A percentile compares a stretch with the other conserved stretches of the same genome.
These are phyloP conservation scores for Microdon myrmicae DNA, from an alignment of 2,888 invertebrate genomes.

Conservation along the genomic window DNA sequence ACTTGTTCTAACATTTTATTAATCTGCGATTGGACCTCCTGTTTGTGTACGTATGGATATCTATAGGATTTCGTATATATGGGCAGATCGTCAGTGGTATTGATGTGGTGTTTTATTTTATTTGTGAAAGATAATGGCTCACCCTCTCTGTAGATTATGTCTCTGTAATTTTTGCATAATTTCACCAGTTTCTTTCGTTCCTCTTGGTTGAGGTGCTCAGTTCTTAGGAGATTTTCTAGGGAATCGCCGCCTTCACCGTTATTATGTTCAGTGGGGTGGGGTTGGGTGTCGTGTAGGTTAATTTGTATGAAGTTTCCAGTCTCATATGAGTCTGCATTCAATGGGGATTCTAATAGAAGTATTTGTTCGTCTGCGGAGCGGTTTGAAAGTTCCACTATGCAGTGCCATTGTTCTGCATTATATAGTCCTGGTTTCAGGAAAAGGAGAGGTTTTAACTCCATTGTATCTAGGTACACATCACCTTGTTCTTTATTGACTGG, in stretches of 20 bases:
- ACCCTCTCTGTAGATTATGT: constrained; percentile 19
- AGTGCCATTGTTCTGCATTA: too few relatives aligned
- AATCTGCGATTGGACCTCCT: constrained; percentile 2
- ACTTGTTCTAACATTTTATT: constrained; percentile 9
- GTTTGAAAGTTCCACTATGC: constrained; percentile 26
- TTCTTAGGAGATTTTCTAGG: neutral
- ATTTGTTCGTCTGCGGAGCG: constrained; percentile 10
- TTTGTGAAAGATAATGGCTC: constrained; percentile 33
- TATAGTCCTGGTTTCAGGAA: too few relatives aligned
- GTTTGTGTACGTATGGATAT: constrained; percentile 9
- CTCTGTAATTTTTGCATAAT: constrained; percentile 32
- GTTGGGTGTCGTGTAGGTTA: too few relatives aligned
- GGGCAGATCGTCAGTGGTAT: constrained; percentile 2
- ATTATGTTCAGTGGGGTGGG: too few relatives aligned
- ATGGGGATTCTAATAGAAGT: constrained; percentile 27
- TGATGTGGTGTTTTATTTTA: constrained; percentile 29
- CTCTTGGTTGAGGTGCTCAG: constrained; percentile 5
- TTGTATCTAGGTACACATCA: constrained; percentile 15
- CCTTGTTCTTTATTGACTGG: constrained; percentile 31
- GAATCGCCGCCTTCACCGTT: too few relatives aligned
- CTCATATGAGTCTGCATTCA: constrained; percentile 8
- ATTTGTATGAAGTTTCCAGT: constrained; percentile 7
- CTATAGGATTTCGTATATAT: constrained; percentile 4
- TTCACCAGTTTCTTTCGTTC: constrained; percentile 16
- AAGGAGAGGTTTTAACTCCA: too few relatives aligned